phyloP scores from a whole-genome alignment of 2,888 invertebrate genomes.

The Patella caerulea region DNA sequence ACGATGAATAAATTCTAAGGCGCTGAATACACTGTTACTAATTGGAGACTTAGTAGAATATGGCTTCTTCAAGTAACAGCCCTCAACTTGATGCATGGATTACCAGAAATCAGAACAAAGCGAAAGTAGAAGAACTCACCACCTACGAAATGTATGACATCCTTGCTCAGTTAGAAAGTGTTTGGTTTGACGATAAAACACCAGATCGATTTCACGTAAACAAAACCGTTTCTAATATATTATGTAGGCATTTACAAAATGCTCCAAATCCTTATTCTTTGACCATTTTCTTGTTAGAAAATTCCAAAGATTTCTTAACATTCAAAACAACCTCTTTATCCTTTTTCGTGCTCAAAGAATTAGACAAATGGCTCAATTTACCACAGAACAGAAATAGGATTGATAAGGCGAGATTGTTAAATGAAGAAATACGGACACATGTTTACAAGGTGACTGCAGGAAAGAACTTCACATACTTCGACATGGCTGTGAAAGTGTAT shows the following conservation, averaged over 20 bases:
- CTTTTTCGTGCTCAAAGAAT: constrained; percentile 50
- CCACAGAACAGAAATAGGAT: constrained; percentile 22
- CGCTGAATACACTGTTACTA: too few relatives aligned
- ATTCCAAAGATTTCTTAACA: constrained; percentile 35
- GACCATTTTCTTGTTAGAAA: constrained; percentile 40
- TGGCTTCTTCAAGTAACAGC: too few relatives aligned
- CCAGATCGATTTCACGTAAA: constrained; percentile 34
- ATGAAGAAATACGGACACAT: constrained; percentile 42
- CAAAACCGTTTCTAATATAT: constrained; percentile 30
- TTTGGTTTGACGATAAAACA: constrained; percentile 42
- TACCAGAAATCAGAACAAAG: background rate
- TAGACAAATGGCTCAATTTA: constrained; percentile 44
- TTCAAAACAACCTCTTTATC: constrained; percentile 51
- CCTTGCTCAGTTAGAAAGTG: constrained; percentile 35
- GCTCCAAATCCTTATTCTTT: constrained; percentile 45
- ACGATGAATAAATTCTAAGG: too few relatives aligned
- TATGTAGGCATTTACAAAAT: constrained; percentile 30
- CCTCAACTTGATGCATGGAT: too few relatives aligned
- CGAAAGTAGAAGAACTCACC: constrained; percentile 28
- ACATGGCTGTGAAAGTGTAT: constrained; percentile 52
- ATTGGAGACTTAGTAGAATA: too few relatives aligned
- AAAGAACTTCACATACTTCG: constrained; percentile 51
- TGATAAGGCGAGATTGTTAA: constrained; percentile 33
- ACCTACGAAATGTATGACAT: constrained; percentile 37
- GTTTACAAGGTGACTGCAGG: constrained; percentile 47